Conservation (phyloP, 2,113 vertebrate genomes). For the Calyptomena viridis region DNA sequence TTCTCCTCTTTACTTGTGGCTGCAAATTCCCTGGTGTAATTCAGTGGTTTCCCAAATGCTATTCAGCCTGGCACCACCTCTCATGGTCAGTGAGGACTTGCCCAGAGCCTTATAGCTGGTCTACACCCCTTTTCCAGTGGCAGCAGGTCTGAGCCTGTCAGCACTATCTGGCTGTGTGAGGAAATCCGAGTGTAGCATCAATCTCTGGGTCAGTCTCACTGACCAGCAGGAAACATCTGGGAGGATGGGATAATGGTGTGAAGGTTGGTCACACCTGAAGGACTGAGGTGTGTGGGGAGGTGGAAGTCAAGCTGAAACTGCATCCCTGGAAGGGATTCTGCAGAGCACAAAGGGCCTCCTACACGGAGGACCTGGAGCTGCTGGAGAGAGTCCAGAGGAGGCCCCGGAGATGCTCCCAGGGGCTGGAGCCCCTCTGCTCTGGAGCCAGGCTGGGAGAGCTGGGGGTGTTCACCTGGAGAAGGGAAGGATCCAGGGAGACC, state of each 20-base stretch:
- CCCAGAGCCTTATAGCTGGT: not conserved
- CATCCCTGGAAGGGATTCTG: not conserved
- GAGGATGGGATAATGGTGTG: not conserved
- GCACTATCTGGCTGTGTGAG: not conserved
- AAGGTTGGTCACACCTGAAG: not conserved
- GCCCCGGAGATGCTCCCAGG: not conserved
- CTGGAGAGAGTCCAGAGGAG: not conserved
- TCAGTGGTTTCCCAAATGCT: rapidly evolving
- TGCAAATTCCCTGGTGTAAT: not conserved
- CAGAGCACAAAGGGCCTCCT: not conserved
- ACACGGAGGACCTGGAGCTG: rapidly evolving
- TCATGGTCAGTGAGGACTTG: not conserved
- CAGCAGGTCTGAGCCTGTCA: not conserved
- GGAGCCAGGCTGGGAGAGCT: not conserved
- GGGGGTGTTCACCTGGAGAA: not conserved
- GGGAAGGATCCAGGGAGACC: not conserved
- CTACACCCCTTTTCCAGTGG: not conserved
- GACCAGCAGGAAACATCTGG: not conserved
- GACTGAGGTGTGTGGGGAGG: not conserved
- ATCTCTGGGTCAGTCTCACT: too few relatives aligned
- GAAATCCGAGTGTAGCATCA: not conserved
- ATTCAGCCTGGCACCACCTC: not conserved
- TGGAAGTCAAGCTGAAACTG: not conserved
- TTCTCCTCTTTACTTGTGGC: not conserved
- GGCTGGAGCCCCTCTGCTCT: not conserved